Evolutionary conservation across 2,797 vertebrate species (phyloP).

Genomic region (Danio jaintianensis): DNA sequence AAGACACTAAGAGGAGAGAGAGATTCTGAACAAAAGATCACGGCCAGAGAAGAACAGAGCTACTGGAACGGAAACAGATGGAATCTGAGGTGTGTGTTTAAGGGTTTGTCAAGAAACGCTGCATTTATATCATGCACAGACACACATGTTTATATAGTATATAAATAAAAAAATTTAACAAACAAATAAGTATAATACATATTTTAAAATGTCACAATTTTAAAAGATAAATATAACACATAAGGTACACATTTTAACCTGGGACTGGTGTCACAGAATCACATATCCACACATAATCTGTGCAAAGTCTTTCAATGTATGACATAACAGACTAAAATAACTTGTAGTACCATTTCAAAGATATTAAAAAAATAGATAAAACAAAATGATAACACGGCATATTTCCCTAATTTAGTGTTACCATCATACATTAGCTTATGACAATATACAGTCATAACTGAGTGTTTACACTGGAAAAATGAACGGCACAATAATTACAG

Average conservation of each 20-base stretch:
- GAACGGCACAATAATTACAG: too few relatives aligned
- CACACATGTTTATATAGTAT: background rate
- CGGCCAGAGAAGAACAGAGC: conserved; percentile 46
- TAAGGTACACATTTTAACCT: background rate
- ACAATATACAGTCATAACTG: too few relatives aligned
- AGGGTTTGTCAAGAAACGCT: conserved; percentile 52
- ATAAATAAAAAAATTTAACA: background rate
- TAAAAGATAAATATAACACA: background rate
- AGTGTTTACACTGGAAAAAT: too few relatives aligned
- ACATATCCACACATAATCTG: too few relatives aligned
- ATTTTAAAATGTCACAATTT: background rate
- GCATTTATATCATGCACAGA: background rate
- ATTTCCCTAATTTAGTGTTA: too few relatives aligned
- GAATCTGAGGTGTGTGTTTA: conserved; percentile 50
- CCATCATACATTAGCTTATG: too few relatives aligned
- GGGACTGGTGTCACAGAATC: background rate
- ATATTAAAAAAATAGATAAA: background rate
- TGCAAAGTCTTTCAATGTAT: background rate
- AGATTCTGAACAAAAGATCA: too few relatives aligned
- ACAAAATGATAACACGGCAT: too few relatives aligned
- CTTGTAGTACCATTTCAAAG: background rate
- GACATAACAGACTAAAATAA: background rate
- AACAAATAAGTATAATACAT: background rate
- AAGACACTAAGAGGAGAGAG: conserved; percentile 73
- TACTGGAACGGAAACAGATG: conserved; percentile 74